Evolutionary conservation across 2,113 vertebrate species (phyloP), one percentile per base, ranked within the genome.

Genomic region (Saccopteryx leptura): DNA sequence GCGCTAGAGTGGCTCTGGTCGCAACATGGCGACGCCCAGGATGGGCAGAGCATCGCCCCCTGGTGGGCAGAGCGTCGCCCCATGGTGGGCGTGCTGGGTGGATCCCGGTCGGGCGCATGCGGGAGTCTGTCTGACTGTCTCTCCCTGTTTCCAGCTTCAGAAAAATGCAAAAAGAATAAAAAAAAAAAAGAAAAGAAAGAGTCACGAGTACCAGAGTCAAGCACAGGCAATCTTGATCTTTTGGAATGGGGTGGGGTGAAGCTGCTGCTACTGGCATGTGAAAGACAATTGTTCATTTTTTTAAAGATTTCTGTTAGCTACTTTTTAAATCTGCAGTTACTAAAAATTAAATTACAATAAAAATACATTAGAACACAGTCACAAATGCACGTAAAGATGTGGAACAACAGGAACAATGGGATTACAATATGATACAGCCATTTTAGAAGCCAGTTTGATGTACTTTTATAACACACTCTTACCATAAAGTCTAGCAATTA

Each of bases 231-330:
- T 33, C 4, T 1, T 60, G 5, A 7, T 26, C 2, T 74, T 26
- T 52, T 33, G 6, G 4, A 60, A 60, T 9, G 2, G 1, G 2
- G 0, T 52, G 4, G 3, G 2, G 0, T 58, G 8, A 13, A 9
- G 7, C 28, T 93, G 9, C 26, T 63, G 17, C 12, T 39, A 54
- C 1, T 81, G 18, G 31, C 5, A 19, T 18, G 8, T 68, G 28
- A 65, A 3, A 83, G n/a, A 7, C 18, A 39, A 58, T 18, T 79
- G 39, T 88, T 60, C 54, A 9, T 19, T 26, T 65, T 33, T 33
- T 92, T 92, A 33, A 94, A 10, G 14, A 93, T 33, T 91, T 71
- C 46, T 82, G 4, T 26, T 74, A 58, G 3, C 17, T 74, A 18
- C 24, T 56, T 48, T 1, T 66, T 71, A 79, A 19, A 56, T 46